Evolutionary conservation across 2,797 vertebrate species (phyloP).

Genomic region (Manis crassicaudata): DNA sequence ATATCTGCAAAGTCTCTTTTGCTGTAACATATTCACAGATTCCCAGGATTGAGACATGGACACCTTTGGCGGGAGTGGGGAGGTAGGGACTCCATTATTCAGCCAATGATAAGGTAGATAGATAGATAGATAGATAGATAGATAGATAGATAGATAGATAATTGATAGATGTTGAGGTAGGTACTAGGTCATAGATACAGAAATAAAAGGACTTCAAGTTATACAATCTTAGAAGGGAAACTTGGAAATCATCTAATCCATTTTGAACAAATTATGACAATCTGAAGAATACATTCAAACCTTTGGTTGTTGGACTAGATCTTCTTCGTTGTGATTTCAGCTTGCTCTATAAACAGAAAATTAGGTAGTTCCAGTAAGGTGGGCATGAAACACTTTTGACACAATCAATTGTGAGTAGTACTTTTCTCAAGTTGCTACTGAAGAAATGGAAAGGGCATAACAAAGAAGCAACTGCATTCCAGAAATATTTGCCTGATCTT

Average conservation of each 20-base stretch:
- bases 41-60: background rate
- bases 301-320: background rate
- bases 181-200: background rate
- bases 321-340: background rate
- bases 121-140: background rate
- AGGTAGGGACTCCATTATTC: background rate
- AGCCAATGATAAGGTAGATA: background rate
- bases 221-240: background rate
- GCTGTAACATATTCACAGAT: background rate
- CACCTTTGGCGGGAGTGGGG: background rate
- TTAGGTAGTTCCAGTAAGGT: background rate
- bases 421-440: background rate
- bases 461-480: background rate
- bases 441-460: background rate
- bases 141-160: background rate
- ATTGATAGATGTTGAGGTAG: background rate
- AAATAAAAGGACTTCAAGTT: background rate
- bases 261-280: background rate
- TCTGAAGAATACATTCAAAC: background rate
- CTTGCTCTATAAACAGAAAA: background rate
- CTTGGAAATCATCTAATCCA: background rate
- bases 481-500: background rate
- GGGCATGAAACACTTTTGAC: background rate
- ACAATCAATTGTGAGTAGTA: background rate
- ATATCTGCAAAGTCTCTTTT: background rate